A percentile compares a stretch with the other conserved stretches of the same genome.
phyloP scores from a whole-genome alignment of 2,888 invertebrate species.

The Blomia tropicalis region DNA sequence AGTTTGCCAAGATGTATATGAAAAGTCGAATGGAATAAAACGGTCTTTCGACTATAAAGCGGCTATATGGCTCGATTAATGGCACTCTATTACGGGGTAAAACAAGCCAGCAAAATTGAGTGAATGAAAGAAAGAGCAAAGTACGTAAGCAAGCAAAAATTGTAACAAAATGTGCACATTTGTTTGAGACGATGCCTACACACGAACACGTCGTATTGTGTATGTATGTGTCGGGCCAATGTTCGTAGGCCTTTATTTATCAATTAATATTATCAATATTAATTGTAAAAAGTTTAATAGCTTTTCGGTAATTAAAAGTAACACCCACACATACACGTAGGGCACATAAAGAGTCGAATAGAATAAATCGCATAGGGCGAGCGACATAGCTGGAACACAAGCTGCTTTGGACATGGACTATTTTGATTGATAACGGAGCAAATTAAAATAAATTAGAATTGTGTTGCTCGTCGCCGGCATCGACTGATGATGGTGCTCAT shows the following conservation, averaged over 20 bases:
- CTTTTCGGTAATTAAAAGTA: slow-evolving; percentile 15
- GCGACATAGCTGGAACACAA: not conserved
- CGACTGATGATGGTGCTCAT: no score
- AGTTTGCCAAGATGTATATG: not conserved
- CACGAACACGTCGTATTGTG: no score
- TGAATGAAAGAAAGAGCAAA: not conserved
- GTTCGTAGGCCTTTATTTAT: slow-evolving; percentile 5
- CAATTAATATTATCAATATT: slow-evolving; percentile 13
- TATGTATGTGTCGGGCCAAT: not conserved
- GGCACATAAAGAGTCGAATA: no score
- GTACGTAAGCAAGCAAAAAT: no score
- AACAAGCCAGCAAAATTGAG: not conserved
- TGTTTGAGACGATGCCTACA: not conserved
- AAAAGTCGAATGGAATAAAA: no score
- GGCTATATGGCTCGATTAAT: not conserved
- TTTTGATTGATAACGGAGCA: slow-evolving; percentile 15
- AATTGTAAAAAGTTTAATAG: slow-evolving; percentile 13
- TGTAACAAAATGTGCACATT: no score
- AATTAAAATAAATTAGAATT: not conserved
- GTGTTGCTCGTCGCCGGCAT: no score
- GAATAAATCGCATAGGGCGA: no score
- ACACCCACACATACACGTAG: slow-evolving; percentile 3
- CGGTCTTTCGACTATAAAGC: no score
- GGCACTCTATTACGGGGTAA: slow-evolving; percentile 2
- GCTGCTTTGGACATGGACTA: not conserved